These are phyloP conservation scores for Ectemnius lituratus DNA, from an alignment of 2,888 invertebrate genomes.

Conservation along the genomic window DNA sequence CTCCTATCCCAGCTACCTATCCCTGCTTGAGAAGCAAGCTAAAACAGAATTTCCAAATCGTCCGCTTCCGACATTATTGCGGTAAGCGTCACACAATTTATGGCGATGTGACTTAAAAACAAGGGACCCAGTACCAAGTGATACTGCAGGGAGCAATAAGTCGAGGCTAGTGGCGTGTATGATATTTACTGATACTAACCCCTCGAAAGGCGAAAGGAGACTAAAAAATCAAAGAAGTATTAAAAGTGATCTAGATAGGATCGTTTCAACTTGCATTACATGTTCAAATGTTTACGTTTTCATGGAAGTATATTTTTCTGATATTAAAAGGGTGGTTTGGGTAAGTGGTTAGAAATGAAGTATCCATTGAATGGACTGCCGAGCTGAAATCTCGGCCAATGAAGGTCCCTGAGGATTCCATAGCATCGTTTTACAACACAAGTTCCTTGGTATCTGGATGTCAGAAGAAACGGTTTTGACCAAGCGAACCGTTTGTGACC, in stretches of 20 bases:
- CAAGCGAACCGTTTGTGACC: slow-evolving; percentile 65
- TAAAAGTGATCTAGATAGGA: too few relatives aligned
- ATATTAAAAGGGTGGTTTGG: too few relatives aligned
- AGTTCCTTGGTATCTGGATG: slow-evolving; percentile 3
- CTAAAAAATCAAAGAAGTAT: too few relatives aligned
- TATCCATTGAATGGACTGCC: too few relatives aligned
- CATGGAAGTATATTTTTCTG: too few relatives aligned
- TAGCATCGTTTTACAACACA: slow-evolving; percentile 32
- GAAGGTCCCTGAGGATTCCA: slow-evolving; percentile 10
- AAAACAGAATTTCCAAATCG: slow-evolving; percentile 39
- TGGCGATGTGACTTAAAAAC: not conserved
- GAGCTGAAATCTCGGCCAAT: too few relatives aligned
- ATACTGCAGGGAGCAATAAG: too few relatives aligned
- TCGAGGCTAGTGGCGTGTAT: not conserved
- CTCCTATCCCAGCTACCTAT: not conserved
- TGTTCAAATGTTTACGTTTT: too few relatives aligned
- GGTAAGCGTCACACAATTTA: not conserved
- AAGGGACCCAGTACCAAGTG: not conserved
- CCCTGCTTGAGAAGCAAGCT: not conserved
- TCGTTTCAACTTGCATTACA: too few relatives aligned
- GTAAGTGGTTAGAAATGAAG: too few relatives aligned
- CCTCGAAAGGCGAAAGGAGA: too few relatives aligned
- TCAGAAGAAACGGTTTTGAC: slow-evolving; percentile 34
- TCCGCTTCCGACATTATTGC: not conserved
- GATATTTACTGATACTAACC: not conserved